Conservation (phyloP, 2,888 invertebrate genomes). For the Cacoxenus indagator region DNA sequence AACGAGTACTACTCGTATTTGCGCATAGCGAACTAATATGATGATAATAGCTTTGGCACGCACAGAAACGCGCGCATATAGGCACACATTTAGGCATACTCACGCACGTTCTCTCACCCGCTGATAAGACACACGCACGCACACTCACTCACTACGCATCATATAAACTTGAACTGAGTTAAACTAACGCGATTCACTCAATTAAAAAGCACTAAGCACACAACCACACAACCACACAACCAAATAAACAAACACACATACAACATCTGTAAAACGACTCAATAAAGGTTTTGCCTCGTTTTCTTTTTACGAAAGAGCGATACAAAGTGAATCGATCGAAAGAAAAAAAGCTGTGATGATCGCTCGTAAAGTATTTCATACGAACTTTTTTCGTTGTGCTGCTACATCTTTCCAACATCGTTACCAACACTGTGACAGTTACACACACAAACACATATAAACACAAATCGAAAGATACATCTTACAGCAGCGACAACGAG, state of each 20-base stretch:
- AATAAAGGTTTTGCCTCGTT: background rate
- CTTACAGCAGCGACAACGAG: background rate
- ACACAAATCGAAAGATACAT: background rate
- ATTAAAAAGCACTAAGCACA: slow-evolving; percentile 19
- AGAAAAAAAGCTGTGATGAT: slow-evolving; percentile 38
- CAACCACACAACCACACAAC: background rate
- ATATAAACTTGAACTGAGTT: background rate
- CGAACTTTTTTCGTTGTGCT: slow-evolving; percentile 19
- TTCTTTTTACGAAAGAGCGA: slow-evolving; percentile 27
- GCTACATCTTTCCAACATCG: slow-evolving; percentile 24
- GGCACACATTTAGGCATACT: background rate
- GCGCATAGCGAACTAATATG: slow-evolving; percentile 21
- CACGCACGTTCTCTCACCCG: background rate
- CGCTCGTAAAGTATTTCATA: slow-evolving; percentile 31
- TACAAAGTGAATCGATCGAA: slow-evolving; percentile 8
- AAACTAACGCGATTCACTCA: background rate
- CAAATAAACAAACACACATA: slow-evolving; percentile 13
- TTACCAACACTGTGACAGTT: background rate
- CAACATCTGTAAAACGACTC: slow-evolving; percentile 20
- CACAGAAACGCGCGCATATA: background rate
- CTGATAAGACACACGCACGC: background rate
- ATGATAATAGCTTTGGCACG: slow-evolving; percentile 18
- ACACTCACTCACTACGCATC: background rate
- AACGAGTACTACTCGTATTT: slow-evolving; percentile 14
- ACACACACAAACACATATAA: background rate